Percentiles rank a stretch among this genome's conserved stretches.
Conservation (phyloP, 2,797 vertebrate species). For the Clamator glandarius region DNA sequence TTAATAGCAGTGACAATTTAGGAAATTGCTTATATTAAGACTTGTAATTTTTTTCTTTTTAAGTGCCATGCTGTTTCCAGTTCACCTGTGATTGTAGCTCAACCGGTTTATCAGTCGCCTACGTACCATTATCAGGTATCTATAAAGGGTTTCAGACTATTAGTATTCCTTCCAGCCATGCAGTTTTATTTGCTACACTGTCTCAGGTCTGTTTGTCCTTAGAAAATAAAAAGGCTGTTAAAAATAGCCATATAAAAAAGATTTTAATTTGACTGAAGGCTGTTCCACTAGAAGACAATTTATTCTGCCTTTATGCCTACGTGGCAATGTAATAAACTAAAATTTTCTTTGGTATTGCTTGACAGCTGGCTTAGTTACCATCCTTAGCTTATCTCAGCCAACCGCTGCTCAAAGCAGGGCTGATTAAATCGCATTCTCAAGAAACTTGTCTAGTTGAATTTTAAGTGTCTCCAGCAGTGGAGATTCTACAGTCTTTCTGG, state of each 20-base stretch:
- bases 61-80: constrained; percentile 77
- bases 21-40: not conserved
- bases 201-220: not conserved
- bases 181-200: not conserved
- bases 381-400: not conserved
- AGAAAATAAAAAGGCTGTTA: not conserved
- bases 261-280: not conserved
- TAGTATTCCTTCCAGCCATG: not conserved
- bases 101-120: constrained; percentile 82
- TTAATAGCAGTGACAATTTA: not conserved
- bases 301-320: not conserved
- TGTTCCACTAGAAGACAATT: not conserved
- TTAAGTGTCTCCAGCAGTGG: not conserved
- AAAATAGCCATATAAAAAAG: not conserved
- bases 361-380: not conserved
- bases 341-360: not conserved
- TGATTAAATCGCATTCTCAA: not conserved
- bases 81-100: constrained; percentile 80
- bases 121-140: constrained; percentile 84
- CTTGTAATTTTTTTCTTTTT: constrained; percentile 12
- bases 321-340: not conserved
- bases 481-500: not conserved
- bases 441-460: not conserved
- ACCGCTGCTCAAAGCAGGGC: not conserved
- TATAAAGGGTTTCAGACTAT: not conserved